These are phyloP conservation scores for Lemur catta DNA, from an alignment of 2,797 vertebrate genomes.

Conservation along the genomic window DNA sequence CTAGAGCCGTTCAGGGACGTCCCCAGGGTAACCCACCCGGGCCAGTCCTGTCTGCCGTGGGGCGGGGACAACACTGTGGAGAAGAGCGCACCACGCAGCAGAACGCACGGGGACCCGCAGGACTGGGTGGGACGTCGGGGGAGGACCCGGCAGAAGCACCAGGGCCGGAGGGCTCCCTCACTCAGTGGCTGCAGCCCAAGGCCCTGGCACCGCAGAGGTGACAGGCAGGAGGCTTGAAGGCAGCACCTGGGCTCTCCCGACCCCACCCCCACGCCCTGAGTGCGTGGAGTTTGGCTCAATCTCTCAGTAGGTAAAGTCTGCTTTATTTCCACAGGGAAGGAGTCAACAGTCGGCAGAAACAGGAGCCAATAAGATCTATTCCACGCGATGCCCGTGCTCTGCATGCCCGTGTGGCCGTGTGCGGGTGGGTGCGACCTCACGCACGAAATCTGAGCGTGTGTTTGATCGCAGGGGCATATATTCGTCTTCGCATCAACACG, in stretches of 20 bases:
- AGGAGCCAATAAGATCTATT: background rate
- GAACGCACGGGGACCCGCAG: fast-evolving
- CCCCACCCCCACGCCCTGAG: background rate
- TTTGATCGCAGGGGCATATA: background rate
- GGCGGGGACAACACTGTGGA: background rate
- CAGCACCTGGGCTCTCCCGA: background rate
- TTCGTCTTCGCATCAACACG: background rate
- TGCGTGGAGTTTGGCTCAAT: background rate
- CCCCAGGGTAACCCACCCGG: background rate
- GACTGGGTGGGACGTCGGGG: no score
- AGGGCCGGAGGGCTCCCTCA: no score
- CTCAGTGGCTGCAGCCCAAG: no score
- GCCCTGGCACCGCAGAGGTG: background rate
- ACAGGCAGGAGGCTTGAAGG: no score
- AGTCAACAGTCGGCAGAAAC: background rate
- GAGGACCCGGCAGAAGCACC: no score
- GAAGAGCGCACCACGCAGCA: fast-evolving
- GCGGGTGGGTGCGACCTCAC: background rate
- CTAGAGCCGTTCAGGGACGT: background rate
- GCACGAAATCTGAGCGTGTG: background rate
- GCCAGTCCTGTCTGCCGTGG: background rate
- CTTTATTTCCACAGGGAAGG: background rate
- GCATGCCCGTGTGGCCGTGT: background rate
- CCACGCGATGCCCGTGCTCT: background rate
- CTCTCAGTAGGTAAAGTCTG: background rate